Percentiles rank a stretch among this genome's conserved stretches.
These are phyloP conservation scores for Hippolais icterina DNA, from an alignment of 2,113 vertebrate genomes.

Conservation along the genomic window DNA sequence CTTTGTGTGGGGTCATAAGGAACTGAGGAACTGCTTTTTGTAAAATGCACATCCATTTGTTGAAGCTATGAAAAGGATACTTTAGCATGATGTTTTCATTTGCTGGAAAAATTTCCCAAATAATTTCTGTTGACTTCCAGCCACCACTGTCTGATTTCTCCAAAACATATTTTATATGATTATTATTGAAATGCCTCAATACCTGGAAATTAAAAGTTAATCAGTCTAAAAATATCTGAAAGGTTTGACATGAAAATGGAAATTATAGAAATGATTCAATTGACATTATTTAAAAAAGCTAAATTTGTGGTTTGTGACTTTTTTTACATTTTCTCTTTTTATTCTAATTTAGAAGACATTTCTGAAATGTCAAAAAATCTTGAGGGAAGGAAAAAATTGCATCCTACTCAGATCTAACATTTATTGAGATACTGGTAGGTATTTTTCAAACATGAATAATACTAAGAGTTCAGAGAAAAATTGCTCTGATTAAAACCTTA, in stretches of 20 bases:
- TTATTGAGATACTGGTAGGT: neutral
- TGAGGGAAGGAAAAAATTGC: neutral
- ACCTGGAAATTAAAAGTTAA: neutral
- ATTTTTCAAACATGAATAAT: neutral
- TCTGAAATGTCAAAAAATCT: conserved; percentile 3
- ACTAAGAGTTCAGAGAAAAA: neutral
- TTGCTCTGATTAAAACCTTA: neutral
- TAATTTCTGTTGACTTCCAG: neutral
- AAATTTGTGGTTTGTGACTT: neutral
- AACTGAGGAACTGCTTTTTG: neutral
- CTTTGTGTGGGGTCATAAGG: neutral
- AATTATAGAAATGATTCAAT: neutral
- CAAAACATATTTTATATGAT: neutral
- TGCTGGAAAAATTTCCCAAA: neutral
- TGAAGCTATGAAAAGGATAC: neutral
- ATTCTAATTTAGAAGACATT: neutral
- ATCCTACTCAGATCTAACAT: neutral
- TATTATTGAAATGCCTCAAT: neutral
- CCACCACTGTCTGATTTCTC: neutral
- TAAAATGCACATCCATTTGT: neutral
- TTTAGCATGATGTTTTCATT: neutral
- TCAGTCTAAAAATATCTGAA: neutral
- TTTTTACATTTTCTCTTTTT: neutral
- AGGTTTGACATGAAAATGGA: neutral
- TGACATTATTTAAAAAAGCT: neutral